Base-by-base conservation (phyloP, 1,140 invertebrate species). In the Laodelphax striatellus region DNA sequence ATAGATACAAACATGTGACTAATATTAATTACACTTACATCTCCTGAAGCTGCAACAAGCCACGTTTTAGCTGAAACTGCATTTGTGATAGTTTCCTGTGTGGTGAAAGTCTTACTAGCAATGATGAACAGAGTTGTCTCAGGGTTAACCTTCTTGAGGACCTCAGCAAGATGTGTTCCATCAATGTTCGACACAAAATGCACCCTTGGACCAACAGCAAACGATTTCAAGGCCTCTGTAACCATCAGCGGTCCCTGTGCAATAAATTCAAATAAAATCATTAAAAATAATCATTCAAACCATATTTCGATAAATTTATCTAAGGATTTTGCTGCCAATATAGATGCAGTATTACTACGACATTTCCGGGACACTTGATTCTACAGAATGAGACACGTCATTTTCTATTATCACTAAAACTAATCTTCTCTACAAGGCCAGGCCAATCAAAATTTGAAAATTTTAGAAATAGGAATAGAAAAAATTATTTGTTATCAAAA, bases 151-250 rank as follows among this genome's bases (percentile, higher is more conserved):
- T 87, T 87, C 70, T 94, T 95, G 1, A 99, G 76, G 13, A 90
- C 90, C 76, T 98, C 93, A 5, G 91, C 92, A 67, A 99, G 77
- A 73, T 99, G 97, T 16, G 96, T 99, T 24, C 97, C 97, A 80
- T 99, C 97, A 70, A 99, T 95, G 71, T 99, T 99, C 1, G 96
- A 98, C 0, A 99, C 93, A 77, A 99, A 99, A 73, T 99, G 95
- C 34, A 94, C 86, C 72, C 85, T 86, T 13, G 94, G 85, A 11
- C 94, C 93, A 69, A 87, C 81, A 64, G 83, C 82, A 72, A 90
- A 99, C 11, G 91, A 87, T 69, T 96, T 94, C 22, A 99, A 77
- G 4, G 96, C 94, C 78, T 99, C 97, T 0, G 95, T 98, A 9
- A 98, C 97, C 97, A 99, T 99, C 19, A 97, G 77, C 1, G 97